phyloP scores from a whole-genome alignment of 2,888 invertebrate species.

The Neoscelio sp. region DNA sequence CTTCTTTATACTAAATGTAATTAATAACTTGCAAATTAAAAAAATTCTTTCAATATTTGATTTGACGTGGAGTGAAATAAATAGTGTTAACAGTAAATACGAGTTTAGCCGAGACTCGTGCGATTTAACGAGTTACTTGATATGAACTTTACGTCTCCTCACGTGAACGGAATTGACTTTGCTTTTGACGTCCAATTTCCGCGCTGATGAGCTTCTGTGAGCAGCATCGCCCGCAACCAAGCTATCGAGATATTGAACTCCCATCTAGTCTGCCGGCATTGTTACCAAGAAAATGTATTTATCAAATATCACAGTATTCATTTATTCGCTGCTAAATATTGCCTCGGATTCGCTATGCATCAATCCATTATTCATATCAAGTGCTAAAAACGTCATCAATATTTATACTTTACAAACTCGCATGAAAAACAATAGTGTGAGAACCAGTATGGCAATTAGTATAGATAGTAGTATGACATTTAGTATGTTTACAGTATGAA shows the following conservation, averaged over 20 bases:
- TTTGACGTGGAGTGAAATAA: too few relatives aligned
- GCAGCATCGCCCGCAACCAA: slow-evolving; percentile 40
- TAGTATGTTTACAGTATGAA: too few relatives aligned
- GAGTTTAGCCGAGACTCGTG: background rate
- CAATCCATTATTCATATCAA: slow-evolving; percentile 38
- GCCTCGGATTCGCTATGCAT: too few relatives aligned
- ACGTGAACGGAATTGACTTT: slow-evolving; percentile 51
- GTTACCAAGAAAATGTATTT: slow-evolving; percentile 39
- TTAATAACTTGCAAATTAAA: too few relatives aligned
- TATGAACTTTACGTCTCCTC: slow-evolving; percentile 49
- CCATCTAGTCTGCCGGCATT: slow-evolving; percentile 35
- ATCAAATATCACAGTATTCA: slow-evolving; percentile 35
- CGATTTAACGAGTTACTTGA: slow-evolving; percentile 56
- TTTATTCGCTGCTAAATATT: slow-evolving; percentile 33
- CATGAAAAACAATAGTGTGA: too few relatives aligned
- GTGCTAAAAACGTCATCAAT: slow-evolving; percentile 19
- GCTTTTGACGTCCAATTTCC: slow-evolving; percentile 66
- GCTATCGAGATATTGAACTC: slow-evolving; percentile 61
- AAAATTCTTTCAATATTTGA: too few relatives aligned
- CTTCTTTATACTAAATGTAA: too few relatives aligned
- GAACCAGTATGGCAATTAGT: too few relatives aligned
- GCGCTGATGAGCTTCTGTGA: slow-evolving; percentile 46
- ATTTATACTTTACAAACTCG: slow-evolving; percentile 5
- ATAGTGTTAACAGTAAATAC: slow-evolving; percentile 6
- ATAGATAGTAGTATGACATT: too few relatives aligned